These are phyloP conservation scores for Alexandromys fortis DNA, from an alignment of 2,113 vertebrate species.

Conservation along the genomic window DNA sequence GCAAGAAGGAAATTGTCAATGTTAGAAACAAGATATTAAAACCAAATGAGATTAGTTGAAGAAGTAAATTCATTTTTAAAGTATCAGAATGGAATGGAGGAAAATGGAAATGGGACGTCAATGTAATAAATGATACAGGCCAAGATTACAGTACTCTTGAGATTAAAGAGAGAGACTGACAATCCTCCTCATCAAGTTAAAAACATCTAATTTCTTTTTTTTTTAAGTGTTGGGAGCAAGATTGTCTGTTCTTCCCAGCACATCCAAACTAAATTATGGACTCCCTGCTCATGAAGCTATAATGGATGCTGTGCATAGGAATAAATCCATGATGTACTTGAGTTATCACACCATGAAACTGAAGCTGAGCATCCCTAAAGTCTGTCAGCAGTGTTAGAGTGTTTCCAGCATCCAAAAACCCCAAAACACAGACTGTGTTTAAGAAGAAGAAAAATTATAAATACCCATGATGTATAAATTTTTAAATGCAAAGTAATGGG, in stretches of 20 bases:
- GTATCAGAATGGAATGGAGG: background rate
- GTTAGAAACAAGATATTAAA: background rate
- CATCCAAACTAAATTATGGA: background rate
- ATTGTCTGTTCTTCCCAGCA: conserved; percentile 4
- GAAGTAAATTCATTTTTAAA: background rate
- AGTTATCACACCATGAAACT: background rate
- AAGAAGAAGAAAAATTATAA: background rate
- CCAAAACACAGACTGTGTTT: background rate
- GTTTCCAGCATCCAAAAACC: background rate
- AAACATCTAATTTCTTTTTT: background rate
- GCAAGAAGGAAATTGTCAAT: background rate
- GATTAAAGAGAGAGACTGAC: background rate
- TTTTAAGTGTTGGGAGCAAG: background rate
- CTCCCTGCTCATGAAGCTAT: background rate
- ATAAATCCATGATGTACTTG: background rate
- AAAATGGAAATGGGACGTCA: background rate
- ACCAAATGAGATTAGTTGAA: background rate
- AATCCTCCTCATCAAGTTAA: background rate
- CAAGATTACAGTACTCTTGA: background rate
- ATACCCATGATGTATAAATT: background rate
- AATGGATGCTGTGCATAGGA: background rate
- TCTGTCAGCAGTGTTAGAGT: background rate
- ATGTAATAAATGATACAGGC: background rate
- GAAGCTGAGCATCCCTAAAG: background rate
- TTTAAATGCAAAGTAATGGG: background rate